phyloP scores from a whole-genome alignment of 2,113 vertebrate genomes.

The Otis tarda region DNA sequence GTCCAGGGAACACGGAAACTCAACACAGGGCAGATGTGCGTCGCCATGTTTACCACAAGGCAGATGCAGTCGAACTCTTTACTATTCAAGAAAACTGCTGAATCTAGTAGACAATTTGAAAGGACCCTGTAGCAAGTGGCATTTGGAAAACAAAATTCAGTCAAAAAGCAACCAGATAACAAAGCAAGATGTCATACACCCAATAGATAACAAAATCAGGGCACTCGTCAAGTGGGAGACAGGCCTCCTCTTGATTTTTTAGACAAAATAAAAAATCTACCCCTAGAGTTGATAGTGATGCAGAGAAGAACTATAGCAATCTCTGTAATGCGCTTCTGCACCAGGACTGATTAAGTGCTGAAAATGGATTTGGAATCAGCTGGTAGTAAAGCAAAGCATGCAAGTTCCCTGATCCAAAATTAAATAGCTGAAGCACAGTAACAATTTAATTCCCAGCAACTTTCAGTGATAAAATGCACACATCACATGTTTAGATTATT shows the following conservation, averaged over 20 bases:
- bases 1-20: not conserved
- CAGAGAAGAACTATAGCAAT: not conserved
- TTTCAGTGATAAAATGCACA: not conserved
- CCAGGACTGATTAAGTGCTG: not conserved
- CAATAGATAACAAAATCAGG: not conserved
- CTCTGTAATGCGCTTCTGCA: not conserved
- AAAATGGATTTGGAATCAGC: slow-evolving; percentile 32
- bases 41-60: not conserved
- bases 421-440: not conserved
- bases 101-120: not conserved
- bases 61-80: not conserved
- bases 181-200: not conserved
- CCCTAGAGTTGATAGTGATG: not conserved
- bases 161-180: not conserved
- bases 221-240: not conserved
- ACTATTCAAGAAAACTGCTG: not conserved
- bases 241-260: not conserved
- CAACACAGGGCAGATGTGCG: not conserved
- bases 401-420: not conserved
- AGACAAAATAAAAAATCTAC: not conserved
- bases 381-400: not conserved
- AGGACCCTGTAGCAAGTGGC: not conserved
- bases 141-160: not conserved
- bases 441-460: not conserved
- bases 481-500: not conserved